These are phyloP conservation scores for Parnassius mnemosyne DNA, from an alignment of 2,888 invertebrate species.

Conservation along the genomic window DNA sequence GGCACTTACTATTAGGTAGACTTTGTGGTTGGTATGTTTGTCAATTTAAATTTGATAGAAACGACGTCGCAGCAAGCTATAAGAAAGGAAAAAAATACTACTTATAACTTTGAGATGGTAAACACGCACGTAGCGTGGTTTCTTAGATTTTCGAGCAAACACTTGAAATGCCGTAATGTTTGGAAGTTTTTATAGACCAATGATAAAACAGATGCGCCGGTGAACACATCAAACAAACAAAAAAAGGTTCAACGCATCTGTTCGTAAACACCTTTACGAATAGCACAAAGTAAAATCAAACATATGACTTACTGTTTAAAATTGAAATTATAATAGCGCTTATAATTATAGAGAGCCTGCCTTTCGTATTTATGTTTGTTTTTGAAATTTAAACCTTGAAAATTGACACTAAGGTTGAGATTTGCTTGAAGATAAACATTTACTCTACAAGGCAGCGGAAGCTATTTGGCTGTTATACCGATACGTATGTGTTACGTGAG, in stretches of 20 bases:
- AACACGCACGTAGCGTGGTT: too few relatives aligned
- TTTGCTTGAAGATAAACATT: constrained; percentile 9
- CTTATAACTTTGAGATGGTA: too few relatives aligned
- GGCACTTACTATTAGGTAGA: too few relatives aligned
- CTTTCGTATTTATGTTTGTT: constrained; percentile 25
- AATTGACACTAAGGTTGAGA: not conserved
- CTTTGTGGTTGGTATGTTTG: too few relatives aligned
- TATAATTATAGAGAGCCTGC: constrained; percentile 23
- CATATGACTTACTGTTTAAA: constrained; percentile 10
- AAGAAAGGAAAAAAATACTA: too few relatives aligned
- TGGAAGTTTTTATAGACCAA: constrained; percentile 27
- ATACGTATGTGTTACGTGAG: constrained; percentile 12
- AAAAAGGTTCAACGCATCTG: constrained; percentile 40
- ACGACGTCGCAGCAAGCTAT: too few relatives aligned
- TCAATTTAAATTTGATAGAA: too few relatives aligned
- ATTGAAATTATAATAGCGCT: constrained; percentile 19
- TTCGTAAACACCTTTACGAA: constrained; percentile 28
- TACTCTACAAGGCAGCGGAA: constrained; percentile 18
- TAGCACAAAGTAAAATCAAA: constrained; percentile 26
- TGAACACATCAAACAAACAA: constrained; percentile 29
- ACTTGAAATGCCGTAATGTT: constrained; percentile 18
- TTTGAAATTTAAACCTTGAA: constrained; percentile 9
- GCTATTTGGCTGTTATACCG: constrained; percentile 6
- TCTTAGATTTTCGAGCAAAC: not conserved
- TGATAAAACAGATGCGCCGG: constrained; percentile 36